These are phyloP conservation scores for Mormoops blainvillei DNA, from an alignment of 2,113 vertebrate genomes.

Conservation along the genomic window DNA sequence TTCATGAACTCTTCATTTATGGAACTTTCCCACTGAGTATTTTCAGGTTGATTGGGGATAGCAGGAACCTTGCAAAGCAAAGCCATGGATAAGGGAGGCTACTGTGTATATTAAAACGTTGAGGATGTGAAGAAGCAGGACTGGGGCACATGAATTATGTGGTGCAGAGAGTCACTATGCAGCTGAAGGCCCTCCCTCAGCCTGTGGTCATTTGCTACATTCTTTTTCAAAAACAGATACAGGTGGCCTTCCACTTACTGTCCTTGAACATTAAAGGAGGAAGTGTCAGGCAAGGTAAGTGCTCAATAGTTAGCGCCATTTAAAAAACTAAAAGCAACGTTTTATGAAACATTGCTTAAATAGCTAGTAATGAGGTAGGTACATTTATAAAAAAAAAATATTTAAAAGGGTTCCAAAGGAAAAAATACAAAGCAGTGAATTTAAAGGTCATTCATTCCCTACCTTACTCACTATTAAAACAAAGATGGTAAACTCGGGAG, in stretches of 20 bases:
- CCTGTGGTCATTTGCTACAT: too few relatives aligned
- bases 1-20: too few relatives aligned
- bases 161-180: rapidly evolving
- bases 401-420: neutral
- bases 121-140: rapidly evolving
- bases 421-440: neutral
- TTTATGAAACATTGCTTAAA: neutral
- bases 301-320: neutral
- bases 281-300: neutral
- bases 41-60: too few relatives aligned
- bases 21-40: neutral
- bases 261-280: neutral
- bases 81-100: rapidly evolving
- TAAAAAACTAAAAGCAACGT: neutral
- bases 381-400: neutral
- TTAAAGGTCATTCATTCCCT: neutral
- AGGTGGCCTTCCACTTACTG: neutral
- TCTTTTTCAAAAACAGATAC: neutral
- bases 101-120: rapidly evolving
- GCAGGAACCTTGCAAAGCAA: too few relatives aligned
- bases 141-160: rapidly evolving
- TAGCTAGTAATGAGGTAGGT: neutral
- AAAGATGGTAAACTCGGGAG: neutral
- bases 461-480: neutral
- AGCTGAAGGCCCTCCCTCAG: neutral